Base-by-base conservation (phyloP, 2,888 invertebrate species). In the Eristalis pertinax region DNA sequence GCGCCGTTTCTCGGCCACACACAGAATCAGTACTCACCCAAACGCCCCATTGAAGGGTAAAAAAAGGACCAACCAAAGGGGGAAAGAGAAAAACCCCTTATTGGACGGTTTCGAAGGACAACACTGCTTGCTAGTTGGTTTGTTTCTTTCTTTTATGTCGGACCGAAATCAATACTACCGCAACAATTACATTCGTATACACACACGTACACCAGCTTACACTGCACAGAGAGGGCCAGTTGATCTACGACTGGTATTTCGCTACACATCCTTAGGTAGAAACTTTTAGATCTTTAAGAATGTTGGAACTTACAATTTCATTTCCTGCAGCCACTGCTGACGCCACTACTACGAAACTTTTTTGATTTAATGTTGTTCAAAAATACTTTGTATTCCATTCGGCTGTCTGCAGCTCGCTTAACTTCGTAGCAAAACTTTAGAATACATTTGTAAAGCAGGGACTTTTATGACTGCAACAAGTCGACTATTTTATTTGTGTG, bases 31-130 rank as follows among this genome's bases (percentile, higher is more conserved):
- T 11, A 73, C 22, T 29, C 22, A 15, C 4, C 22, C 62, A 41
- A 7, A 19, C 38, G 22, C 22, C 26, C 38, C 5, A 13, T 32
- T 29, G n/a, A 24, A 10, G 11, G 64, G 24, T 1, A 24, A 41
- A 15, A 26, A 22, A 41, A 32, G 1, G 7, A 32, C 32, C 22
- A 2, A 35, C n/a, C 10, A 11, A 38, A 29, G 38, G 32, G 38
- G 32, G 29, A 50, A 50, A 13, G 26, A 4, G 24, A 43, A 43
- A 62, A 22, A 38, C 29, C 50, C 29, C 63, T 64, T 63, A 32
- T 56, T 60, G 41, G 72, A 74, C 63, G 38, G 56, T 32, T 58
- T 81, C 58, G 64, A 58, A 65, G 62, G 76, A 76, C 62, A 76
- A 29, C 58, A 41, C n/a, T 75, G 26, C 58, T 75, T 5, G 32